Evolutionary conservation across 2,888 invertebrate species (phyloP).

Genomic region (Watsonalla binaria): DNA sequence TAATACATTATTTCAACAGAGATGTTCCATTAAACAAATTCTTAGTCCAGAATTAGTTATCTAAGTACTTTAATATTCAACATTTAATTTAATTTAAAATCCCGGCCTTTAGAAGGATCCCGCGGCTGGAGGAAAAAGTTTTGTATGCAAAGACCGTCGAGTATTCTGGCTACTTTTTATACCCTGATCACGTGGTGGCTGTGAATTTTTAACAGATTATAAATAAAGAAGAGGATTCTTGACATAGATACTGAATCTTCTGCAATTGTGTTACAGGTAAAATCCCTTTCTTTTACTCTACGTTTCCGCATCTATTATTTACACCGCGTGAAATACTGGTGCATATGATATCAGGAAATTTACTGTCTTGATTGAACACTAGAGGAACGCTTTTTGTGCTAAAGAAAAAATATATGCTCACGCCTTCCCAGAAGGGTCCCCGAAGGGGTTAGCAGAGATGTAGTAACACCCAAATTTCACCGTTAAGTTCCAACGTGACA

Average conservation of each 20-base stretch:
- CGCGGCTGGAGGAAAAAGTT: neutral
- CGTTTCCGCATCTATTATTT: neutral
- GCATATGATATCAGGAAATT: neutral
- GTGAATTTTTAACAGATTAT: constrained; percentile 1
- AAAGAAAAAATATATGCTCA: too few species aligned
- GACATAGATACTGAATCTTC: neutral
- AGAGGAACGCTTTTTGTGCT: neutral
- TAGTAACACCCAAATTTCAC: too few species aligned
- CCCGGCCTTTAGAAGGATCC: neutral
- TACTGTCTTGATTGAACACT: neutral
- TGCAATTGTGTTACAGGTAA: neutral
- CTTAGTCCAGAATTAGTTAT: neutral
- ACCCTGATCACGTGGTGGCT: neutral
- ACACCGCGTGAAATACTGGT: neutral
- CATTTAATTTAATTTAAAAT: neutral
- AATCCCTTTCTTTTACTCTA: neutral
- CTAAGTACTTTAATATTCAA: neutral
- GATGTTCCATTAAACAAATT: neutral
- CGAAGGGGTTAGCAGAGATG: too few species aligned
- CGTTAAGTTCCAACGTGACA: too few species aligned
- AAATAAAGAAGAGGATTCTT: neutral
- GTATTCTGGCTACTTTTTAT: neutral
- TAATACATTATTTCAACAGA: too few species aligned
- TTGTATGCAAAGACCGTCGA: neutral
- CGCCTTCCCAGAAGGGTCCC: too few species aligned